Base-by-base conservation (phyloP, 2,113 vertebrate genomes). In the Phasianus colchicus region DNA sequence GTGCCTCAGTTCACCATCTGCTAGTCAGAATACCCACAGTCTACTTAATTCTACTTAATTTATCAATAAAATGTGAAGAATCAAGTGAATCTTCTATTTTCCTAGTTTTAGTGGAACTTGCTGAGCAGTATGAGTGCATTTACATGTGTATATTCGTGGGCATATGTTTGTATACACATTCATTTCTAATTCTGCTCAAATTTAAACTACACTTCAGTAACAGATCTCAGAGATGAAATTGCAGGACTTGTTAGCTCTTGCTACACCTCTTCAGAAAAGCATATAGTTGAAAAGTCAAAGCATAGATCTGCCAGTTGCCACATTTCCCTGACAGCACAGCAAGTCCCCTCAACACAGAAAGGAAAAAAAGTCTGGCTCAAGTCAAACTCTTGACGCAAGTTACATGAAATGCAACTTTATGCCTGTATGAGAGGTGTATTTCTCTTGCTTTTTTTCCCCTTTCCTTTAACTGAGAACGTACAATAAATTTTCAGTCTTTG, bases 41-140 rank as follows among this genome's bases (percentile, higher is more conserved):
- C 58, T 83, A 50, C 72, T 90, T 84, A 73, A 84, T 89, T 34
- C 58, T 83, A 50, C 72, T 90, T 84, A 73, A 84, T 89, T 92
- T 82, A 70, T 87, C 57, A 87, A 74, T 78, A 87, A 92, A 86
- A 87, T 65, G 66, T 58, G 69, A 61, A 93, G 70, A 15, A 60
- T 72, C 78, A 83, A 94, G 66, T 61, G 54, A 54, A 57, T 65
- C 55, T 91, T 87, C 84, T 3, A 15, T 15, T 67, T 96, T 83
- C 63, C 30, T 85, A 70, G 38, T 84, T 91, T 80, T 60, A 27
- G n/a, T 83, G 64, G 64, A 61, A 71, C 92, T 91, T 91, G 45
- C 64, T 87, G 63, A 73, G 54, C 74, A 89, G 13, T 63, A 1
- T 27, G 38, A 70, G 27, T 38, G 27, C 11, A 13, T 89, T 81